A percentile compares a stretch with the other conserved stretches of the same genome.
phyloP scores from a whole-genome alignment of 2,797 vertebrate genomes.

The Acrossocheilus fasciatus region DNA sequence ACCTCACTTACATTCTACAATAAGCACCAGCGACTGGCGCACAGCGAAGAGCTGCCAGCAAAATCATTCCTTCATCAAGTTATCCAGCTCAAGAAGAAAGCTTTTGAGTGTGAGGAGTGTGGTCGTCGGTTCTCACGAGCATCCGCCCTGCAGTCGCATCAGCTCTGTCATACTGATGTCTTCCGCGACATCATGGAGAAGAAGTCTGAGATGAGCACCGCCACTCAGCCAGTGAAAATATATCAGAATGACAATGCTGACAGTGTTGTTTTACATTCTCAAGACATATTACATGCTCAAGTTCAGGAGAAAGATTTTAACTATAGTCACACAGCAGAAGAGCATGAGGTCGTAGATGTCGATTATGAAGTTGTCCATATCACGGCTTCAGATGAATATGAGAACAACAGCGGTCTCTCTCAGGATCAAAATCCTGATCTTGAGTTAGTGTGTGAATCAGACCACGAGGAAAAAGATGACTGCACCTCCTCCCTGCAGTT shows the following conservation, averaged over 20 bases:
- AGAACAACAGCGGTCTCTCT: conserved; percentile 60
- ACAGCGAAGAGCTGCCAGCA: conserved; percentile 76
- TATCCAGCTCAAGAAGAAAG: conserved; percentile 82
- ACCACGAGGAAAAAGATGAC: conserved; percentile 73
- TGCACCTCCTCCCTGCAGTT: conserved; percentile 47
- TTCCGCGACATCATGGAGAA: conserved; percentile 71
- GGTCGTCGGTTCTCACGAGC: conserved; percentile 81
- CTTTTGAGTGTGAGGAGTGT: conserved; percentile 81
- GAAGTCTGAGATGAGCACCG: conserved; percentile 19
- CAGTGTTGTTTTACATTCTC: conserved; percentile 46
- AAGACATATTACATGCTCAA: conserved; percentile 27
- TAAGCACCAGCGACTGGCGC: conserved; percentile 77
- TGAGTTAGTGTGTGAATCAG: conserved; percentile 78
- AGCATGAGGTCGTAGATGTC: conserved; percentile 71
- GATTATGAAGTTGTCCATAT: conserved; percentile 78
- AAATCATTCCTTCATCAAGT: conserved; percentile 84
- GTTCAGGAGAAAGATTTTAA: conserved; percentile 48
- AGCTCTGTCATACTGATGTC: conserved; percentile 77
- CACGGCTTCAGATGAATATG: conserved; percentile 69
- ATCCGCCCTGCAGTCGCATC: conserved; percentile 81
- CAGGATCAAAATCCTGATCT: conserved; percentile 74
- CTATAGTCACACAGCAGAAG: conserved; percentile 61
- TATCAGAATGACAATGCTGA: conserved; percentile 52
- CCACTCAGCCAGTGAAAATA: conserved; percentile 52
- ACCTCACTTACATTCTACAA: conserved; percentile 76